phyloP scores from a whole-genome alignment of 2,113 vertebrate genomes.

The Gallinago media region DNA sequence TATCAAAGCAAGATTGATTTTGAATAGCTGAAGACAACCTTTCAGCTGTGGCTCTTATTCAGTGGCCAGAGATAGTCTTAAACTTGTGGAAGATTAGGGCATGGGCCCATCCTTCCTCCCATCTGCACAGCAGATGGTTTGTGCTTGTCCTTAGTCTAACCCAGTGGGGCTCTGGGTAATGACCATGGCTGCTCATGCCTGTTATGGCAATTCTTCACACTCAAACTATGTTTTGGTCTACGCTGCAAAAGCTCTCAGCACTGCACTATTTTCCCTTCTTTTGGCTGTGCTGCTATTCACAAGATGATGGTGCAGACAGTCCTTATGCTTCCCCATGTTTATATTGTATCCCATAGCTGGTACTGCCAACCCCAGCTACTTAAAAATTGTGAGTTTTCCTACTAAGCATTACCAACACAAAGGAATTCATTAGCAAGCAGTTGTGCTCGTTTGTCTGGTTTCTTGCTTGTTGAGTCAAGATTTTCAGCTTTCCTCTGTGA shows the following conservation, averaged over 20 bases:
- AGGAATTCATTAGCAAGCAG: not conserved
- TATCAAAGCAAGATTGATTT: not conserved
- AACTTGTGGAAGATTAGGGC: not conserved
- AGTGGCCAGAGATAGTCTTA: not conserved
- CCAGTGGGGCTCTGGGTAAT: not conserved
- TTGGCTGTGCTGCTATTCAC: not conserved
- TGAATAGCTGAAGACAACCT: not conserved
- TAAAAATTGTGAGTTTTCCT: not conserved
- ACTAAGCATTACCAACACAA: not conserved
- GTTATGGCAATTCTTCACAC: not conserved
- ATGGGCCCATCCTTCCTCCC: not conserved
- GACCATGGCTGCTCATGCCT: not conserved
- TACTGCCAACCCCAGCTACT: not conserved
- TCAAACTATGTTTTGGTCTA: not conserved
- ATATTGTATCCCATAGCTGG: not conserved
- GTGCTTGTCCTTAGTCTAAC: not conserved
- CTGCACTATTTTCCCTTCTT: not conserved
- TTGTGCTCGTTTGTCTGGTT: not conserved
- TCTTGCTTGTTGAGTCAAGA: not conserved
- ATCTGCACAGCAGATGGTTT: constrained; percentile 38
- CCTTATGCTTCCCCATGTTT: not conserved
- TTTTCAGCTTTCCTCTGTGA: not conserved
- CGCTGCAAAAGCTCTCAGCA: not conserved
- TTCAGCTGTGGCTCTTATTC: not conserved
- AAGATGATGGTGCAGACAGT: not conserved